Base-by-base conservation (phyloP, 2,888 invertebrate species). In the Erannis defoliaria region DNA sequence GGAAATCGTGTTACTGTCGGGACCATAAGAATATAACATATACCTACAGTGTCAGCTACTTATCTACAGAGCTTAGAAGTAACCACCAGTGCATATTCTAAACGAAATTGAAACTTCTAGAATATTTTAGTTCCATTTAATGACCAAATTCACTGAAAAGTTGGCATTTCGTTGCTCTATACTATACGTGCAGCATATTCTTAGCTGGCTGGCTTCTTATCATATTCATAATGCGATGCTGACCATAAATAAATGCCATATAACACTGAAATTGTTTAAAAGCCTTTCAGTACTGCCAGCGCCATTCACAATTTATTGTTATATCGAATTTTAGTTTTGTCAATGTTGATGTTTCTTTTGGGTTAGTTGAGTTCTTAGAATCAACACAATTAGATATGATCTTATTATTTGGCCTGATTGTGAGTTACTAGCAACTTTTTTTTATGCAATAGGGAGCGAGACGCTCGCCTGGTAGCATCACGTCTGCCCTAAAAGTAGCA, bases 201-300 rank as follows among this genome's bases (percentile, higher is more conserved):
- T 68, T 68, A 35, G 18, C 67, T 66, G 58, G 66, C 68, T 73
- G 58, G 66, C 68, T 73, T 76, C 71, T 77, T 76, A 68, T 72
- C 70, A 74, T 68, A 74, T 79, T 75, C 73, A 75, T 74, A 77
- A 78, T 77, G 76, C 75, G 77, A 78, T 77, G 76, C 75, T 16
- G 23, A 43, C 75, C 74, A 78, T 83, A 82, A 81, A 78, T 83
- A 82, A 81, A 85, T 80, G 77, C 74, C 70, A 58, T 74, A 72
- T 71, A 78, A 78, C 77, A 78, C 80, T 82, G 78, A 74, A 49
- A 54, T 33, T 40, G 18, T 29, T 40, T 29, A n/a, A n/a, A n/a
- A n/a, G 26, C 26, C 8, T 26, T 26, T 26, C 8, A 26, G 26
- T 6, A 6, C 8, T 26, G 26, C 23, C 3, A 26, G 26, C 6